Evolutionary conservation across 2,113 vertebrate species (phyloP).

Genomic region (Pomatostomus ruficeps): DNA sequence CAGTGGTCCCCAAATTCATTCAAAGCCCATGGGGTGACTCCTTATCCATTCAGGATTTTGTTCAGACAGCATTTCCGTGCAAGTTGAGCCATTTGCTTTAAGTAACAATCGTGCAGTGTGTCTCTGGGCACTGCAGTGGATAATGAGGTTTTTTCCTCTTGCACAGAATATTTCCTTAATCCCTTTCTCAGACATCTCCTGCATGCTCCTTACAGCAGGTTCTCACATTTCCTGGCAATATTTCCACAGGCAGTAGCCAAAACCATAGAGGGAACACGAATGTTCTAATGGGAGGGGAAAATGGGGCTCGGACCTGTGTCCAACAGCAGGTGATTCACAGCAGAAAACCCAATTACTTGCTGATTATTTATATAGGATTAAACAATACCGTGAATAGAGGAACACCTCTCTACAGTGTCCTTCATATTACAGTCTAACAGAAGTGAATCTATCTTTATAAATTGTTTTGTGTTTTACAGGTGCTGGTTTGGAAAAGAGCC

Average conservation of each 20-base stretch:
- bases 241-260: background rate
- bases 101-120: background rate
- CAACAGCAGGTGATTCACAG: background rate
- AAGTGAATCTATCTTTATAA: background rate
- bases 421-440: background rate
- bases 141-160: background rate
- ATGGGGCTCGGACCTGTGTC: background rate
- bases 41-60: background rate
- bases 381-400: background rate
- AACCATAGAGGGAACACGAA: background rate
- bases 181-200: background rate
- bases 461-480: constrained; percentile 63
- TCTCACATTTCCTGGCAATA: background rate
- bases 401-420: background rate
- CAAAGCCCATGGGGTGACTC: background rate
- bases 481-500: constrained; percentile 99
- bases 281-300: background rate
- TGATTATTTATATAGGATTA: background rate
- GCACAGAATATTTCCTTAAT: background rate
- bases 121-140: background rate
- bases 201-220: background rate
- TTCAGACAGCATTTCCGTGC: background rate
- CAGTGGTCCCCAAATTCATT: background rate
- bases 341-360: background rate
- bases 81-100: background rate